A percentile compares a stretch with the other conserved stretches of the same genome.
phyloP scores from a whole-genome alignment of 2,797 vertebrate species.

The Gymnodraco acuticeps region DNA sequence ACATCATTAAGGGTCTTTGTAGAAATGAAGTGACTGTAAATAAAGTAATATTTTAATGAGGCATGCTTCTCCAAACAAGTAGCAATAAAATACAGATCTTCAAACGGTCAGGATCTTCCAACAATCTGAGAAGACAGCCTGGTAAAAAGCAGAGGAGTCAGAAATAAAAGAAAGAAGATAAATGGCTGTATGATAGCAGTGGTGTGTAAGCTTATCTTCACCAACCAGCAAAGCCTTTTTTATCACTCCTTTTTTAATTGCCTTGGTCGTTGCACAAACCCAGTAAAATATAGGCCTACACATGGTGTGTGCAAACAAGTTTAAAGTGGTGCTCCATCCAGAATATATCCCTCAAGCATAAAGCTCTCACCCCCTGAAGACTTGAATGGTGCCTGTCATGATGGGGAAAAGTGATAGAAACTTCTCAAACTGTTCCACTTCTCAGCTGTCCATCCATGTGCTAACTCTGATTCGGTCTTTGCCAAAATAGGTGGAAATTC shows the following conservation, averaged over 20 bases:
- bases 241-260: constrained; percentile 67
- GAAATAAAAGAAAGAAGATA: constrained; percentile 55
- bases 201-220: constrained; percentile 60
- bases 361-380: constrained; percentile 29
- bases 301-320: constrained; percentile 42
- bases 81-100: constrained; percentile 29
- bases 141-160: constrained; percentile 40
- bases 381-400: constrained; percentile 44
- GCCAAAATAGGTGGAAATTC: constrained; percentile 6
- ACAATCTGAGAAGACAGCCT: constrained; percentile 32
- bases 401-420: constrained; percentile 10
- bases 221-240: constrained; percentile 56
- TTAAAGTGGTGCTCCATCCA: constrained; percentile 34
- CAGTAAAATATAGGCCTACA: constrained; percentile 41
- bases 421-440: constrained; percentile 14
- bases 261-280: constrained; percentile 43
- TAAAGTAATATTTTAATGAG: constrained; percentile 44
- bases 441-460: constrained; percentile 1
- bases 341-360: constrained; percentile 22
- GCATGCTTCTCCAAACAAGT: constrained; percentile 17
- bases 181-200: constrained; percentile 46
- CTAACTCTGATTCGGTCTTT: neutral
- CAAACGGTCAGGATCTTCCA: constrained; percentile 44
- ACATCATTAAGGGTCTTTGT: constrained; percentile 19
- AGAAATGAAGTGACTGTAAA: constrained; percentile 34